A percentile compares a stretch with the other conserved stretches of the same genome.
phyloP scores from a whole-genome alignment of 1,140 invertebrate species.

The Camponotus floridanus region DNA sequence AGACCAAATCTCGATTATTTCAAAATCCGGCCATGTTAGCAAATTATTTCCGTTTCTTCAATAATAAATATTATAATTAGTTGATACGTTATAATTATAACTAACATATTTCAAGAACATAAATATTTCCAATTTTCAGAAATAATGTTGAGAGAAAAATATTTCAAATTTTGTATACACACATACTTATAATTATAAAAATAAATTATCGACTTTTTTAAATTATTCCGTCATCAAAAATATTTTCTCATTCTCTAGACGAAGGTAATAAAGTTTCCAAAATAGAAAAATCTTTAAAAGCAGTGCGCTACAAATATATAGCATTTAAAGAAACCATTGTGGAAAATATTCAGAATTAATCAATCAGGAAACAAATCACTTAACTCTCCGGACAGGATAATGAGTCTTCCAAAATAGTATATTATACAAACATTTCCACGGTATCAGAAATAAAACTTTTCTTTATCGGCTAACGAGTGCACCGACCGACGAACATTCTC shows the following conservation, averaged over 20 bases:
- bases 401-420: neutral
- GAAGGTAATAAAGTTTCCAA: neutral
- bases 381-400: neutral
- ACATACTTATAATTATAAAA: neutral
- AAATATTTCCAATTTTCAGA: slow-evolving; percentile 3
- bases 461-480: neutral
- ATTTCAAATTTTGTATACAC: neutral
- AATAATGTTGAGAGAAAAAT: neutral
- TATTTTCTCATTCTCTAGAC: neutral
- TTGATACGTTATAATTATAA: neutral
- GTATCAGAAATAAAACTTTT: slow-evolving; percentile 1
- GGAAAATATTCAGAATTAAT: neutral
- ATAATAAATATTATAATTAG: slow-evolving; percentile 17
- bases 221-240: neutral
- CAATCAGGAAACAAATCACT: neutral
- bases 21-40: neutral
- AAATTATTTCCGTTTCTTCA: slow-evolving; percentile 22
- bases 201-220: neutral
- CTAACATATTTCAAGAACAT: neutral
- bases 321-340: neutral
- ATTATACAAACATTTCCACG: neutral
- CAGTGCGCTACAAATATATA: neutral
- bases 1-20: neutral
- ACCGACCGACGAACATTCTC: neutral
- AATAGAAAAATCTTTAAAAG: neutral